Evolutionary conservation across 1,140 invertebrate species (phyloP), one percentile per base, ranked within the genome.

Genomic region (Hormaphis cornu): DNA sequence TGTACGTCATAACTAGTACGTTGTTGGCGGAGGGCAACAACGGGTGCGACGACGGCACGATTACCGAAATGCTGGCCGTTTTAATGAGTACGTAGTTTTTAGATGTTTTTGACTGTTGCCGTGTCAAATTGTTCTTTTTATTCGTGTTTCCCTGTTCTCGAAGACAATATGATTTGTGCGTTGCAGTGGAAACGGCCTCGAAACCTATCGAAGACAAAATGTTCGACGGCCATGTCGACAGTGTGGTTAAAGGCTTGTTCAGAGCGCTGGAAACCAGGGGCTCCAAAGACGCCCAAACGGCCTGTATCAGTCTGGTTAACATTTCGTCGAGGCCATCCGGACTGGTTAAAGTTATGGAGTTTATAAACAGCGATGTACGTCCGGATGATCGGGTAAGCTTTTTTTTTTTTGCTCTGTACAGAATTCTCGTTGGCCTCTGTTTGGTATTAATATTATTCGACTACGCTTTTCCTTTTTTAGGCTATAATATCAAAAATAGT

Each of bases 281-380:
- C 1, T 9, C 0, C 6, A 37, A 58, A n/a, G 22, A 46, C 16
- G 48, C 48, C 5, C n/a, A 71, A 16, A 35, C 7, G 1, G 48
- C 50, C 3, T 42, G 70, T 42, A 42, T 61, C 14, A 50, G 58
- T 63, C 44, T 71, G 7, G 52, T 66, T 3, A 71, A 71, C 33
- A 8, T 71, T 28, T 63, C 70, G 8, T 35, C 70, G 4, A 52
- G 35, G 54, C 24, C 63, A 22, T 52, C 33, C 22, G 58, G 59
- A 20, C 14, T 26, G 6, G 44, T 40, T 33, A 42, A 63, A 46
- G 30, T 71, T 28, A 20, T 59, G 3, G 42, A 33, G 5, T 54
- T 18, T 28, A 18, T 69, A 35, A 66, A 26, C 16, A 42, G 14
- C 8, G 18, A 37, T 8, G 54, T 9, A 7, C 26, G 7, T 40